Conservation (phyloP, 2,888 invertebrate genomes). For the Axea sp. region DNA sequence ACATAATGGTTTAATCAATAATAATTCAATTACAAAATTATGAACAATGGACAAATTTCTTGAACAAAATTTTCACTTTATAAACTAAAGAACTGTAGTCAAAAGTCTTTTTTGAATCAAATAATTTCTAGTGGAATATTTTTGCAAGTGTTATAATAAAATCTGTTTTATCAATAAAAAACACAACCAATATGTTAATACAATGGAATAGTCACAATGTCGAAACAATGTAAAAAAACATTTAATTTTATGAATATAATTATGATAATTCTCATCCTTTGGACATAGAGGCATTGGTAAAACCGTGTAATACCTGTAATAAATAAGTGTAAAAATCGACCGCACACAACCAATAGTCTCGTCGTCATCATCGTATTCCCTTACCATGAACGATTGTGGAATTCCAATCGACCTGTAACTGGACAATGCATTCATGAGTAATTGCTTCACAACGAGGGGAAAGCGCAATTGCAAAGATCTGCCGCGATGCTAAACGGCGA, state of each 20-base stretch:
- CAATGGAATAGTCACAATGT: slow-evolving; percentile 40
- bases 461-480: slow-evolving; percentile 60
- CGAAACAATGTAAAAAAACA: slow-evolving; percentile 60
- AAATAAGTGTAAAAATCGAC: slow-evolving; percentile 57
- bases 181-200: slow-evolving; percentile 50
- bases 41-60: too few relatives aligned
- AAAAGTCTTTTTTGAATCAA: too few relatives aligned
- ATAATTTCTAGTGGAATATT: slow-evolving; percentile 23
- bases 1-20: too few relatives aligned
- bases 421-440: slow-evolving; percentile 60
- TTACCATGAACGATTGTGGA: slow-evolving; percentile 56
- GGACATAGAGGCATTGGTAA: slow-evolving; percentile 54
- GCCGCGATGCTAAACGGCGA: slow-evolving; percentile 60
- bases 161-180: slow-evolving; percentile 29
- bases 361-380: slow-evolving; percentile 52
- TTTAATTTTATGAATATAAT: slow-evolving; percentile 62
- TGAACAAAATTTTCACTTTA: too few relatives aligned
- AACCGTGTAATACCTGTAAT: slow-evolving; percentile 58
- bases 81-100: too few relatives aligned
- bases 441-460: slow-evolving; percentile 60
- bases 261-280: slow-evolving; percentile 60
- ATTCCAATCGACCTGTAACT: slow-evolving; percentile 59
- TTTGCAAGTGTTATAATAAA: slow-evolving; percentile 43
- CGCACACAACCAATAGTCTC: slow-evolving; percentile 45
- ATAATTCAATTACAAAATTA: too few relatives aligned